Base-by-base conservation (phyloP, 2,797 vertebrate species). In the Mormyrops boulengeri region DNA sequence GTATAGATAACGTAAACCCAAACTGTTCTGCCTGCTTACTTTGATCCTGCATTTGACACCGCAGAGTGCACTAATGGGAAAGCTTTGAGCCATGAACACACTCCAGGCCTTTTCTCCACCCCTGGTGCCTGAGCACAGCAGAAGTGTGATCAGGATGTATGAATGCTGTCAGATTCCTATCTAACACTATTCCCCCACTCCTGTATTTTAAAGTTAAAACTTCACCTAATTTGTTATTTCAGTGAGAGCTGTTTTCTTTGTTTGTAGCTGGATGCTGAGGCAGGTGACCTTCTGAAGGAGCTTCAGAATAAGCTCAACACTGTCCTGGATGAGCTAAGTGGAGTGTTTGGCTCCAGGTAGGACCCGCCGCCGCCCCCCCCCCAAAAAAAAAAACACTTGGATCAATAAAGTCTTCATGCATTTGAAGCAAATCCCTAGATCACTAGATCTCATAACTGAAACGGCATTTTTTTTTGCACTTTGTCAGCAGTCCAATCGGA, bases 191-290 rank as follows among this genome's bases (percentile, higher is more conserved):
- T 17, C 12, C 34, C 11, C 77, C 41, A n/a, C 19, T 41, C 50
- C 84, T 52, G 26, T 50, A 22, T 85, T 30, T 52, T 55, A 52
- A 50, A 86, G 85, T 17, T 86, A 53, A 50, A 52, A 6, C 49
- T 53, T 86, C 84, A 53, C 53, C 85, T 87, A 26, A 89, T 69
- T 87, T 92, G 89, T 2, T 90, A 92, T 92, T 88, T 86, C 84
- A 94, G 92, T 94, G 92, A 90, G 90, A 92, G 30, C 91, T 38
- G 12, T 19, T 57, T 19, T 41, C n/a, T 88, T 0, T 90, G 57
- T 34, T 94, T 95, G 88, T 96, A 99, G 99, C 92, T 99, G 95
- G 98, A 99, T 93, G 95, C 97, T 11, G 98, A 99, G 94, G 98
- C 99, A 88, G 98, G 98, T 89, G 92, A 94, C 89, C 93, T 97